These are phyloP conservation scores for Phragmatobia fuliginosa DNA, from an alignment of 2,888 invertebrate species.

Conservation along the genomic window DNA sequence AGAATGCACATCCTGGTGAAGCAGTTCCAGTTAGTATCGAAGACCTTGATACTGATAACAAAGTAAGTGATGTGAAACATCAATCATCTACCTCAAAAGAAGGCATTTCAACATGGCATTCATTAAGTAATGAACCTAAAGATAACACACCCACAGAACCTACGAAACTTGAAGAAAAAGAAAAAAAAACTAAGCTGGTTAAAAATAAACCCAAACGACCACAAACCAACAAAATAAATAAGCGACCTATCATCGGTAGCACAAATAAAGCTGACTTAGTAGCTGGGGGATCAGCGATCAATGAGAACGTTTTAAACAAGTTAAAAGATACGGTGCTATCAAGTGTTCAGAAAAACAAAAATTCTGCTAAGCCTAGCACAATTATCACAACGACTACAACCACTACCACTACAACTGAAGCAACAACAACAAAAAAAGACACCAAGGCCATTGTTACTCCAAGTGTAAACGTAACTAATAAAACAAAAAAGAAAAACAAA, in stretches of 20 bases:
- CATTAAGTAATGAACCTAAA: slow-evolving; percentile 85
- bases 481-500: slow-evolving; percentile 79
- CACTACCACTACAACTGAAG: slow-evolving; percentile 58
- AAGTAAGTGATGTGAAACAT: slow-evolving; percentile 60
- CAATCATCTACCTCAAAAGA: slow-evolving; percentile 87
- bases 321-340: slow-evolving; percentile 88
- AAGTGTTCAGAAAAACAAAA: slow-evolving; percentile 84
- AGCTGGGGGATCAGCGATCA: slow-evolving; percentile 80
- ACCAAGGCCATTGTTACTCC: slow-evolving; percentile 60
- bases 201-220: slow-evolving; percentile 77
- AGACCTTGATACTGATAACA: slow-evolving; percentile 86
- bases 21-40: slow-evolving; percentile 89
- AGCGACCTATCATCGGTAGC: slow-evolving; percentile 78
- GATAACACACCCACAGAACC: slow-evolving; percentile 75
- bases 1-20: slow-evolving; percentile 88
- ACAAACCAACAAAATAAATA: slow-evolving; percentile 67
- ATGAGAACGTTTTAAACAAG: slow-evolving; percentile 86
- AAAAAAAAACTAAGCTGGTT: slow-evolving; percentile 72
- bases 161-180: slow-evolving; percentile 69
- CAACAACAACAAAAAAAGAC: slow-evolving; percentile 64
- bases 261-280: slow-evolving; percentile 81
- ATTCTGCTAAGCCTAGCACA: slow-evolving; percentile 59
- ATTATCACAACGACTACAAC: slow-evolving; percentile 57
- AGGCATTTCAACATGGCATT: slow-evolving; percentile 92
- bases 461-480: slow-evolving; percentile 65